Percentiles rank a stretch among this genome's conserved stretches.
Evolutionary conservation across 2,888 invertebrate genomes (phyloP).

Genomic region (Phoronis australis): DNA sequence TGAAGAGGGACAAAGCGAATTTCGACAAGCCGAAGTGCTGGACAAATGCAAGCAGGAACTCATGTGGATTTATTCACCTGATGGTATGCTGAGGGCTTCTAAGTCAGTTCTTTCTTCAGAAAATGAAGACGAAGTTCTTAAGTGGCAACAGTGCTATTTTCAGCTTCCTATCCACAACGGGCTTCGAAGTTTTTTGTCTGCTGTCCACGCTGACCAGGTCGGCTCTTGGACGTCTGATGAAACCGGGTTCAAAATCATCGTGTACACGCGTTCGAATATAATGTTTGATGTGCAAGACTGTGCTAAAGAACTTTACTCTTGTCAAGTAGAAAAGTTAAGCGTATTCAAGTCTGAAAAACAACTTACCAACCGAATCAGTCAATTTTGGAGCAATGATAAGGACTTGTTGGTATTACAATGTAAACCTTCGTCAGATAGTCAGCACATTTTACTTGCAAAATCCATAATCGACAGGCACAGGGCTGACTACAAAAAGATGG

Average conservation of each 20-base stretch:
- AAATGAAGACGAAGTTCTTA: background rate
- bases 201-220: background rate
- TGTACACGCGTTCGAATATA: constrained; percentile 3
- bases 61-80: constrained; percentile 1
- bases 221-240: background rate
- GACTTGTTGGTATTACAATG: constrained; percentile 2
- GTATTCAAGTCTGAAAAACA: constrained; percentile 6
- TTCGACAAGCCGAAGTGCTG: no score
- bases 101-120: background rate
- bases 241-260: background rate
- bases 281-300: background rate
- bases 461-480: constrained; percentile 3
- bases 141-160: background rate
- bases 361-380: background rate
- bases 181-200: background rate
- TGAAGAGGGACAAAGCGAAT: no score
- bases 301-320: background rate
- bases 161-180: constrained; percentile 4
- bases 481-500: background rate
- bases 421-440: background rate
- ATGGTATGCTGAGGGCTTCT: constrained; percentile 3
- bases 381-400: background rate
- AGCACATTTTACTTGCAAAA: constrained; percentile 6
- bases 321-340: constrained; percentile 2
- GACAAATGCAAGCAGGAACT: constrained; percentile 1